Conservation (phyloP, 37 sponge, comb jelly and placozoan species). For the Mnemiopsis leidyi region DNA sequence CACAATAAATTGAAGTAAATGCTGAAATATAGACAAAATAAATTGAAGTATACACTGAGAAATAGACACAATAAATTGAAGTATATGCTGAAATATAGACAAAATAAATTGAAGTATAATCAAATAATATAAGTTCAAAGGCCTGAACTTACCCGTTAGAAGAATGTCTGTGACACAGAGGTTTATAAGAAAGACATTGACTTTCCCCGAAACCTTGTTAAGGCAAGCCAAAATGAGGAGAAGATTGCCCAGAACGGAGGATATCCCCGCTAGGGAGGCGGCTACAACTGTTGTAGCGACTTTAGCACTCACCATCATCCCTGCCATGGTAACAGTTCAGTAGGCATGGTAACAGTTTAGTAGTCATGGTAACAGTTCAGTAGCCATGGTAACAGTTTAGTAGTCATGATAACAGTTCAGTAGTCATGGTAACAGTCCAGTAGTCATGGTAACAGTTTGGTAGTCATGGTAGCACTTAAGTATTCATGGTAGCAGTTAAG, state of each 20-base stretch:
- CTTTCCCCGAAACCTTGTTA: conserved; percentile 27
- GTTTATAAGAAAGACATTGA: conserved; percentile 52
- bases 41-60: no score
- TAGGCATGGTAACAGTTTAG: not conserved
- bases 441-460: not conserved
- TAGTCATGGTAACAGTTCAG: not conserved
- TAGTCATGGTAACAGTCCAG: not conserved
- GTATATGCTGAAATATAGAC: not conserved
- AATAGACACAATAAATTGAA: not conserved
- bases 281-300: not conserved
- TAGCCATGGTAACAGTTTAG: not conserved
- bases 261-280: not conserved
- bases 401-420: not conserved
- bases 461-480: not conserved
- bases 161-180: conserved; percentile 34
- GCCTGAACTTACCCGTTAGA: conserved; percentile 29
- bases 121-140: no score
- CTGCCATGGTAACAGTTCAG: not conserved
- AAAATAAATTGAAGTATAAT: no score
- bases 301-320: not conserved
- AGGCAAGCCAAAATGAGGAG: conserved; percentile 54
- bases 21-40: no score
- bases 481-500: not conserved
- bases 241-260: not conserved
- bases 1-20: not conserved